Evolutionary conservation across 2,797 vertebrate genomes (phyloP), one percentile per base, ranked within the genome.

Genomic region (Chiroxiphia lanceolata): DNA sequence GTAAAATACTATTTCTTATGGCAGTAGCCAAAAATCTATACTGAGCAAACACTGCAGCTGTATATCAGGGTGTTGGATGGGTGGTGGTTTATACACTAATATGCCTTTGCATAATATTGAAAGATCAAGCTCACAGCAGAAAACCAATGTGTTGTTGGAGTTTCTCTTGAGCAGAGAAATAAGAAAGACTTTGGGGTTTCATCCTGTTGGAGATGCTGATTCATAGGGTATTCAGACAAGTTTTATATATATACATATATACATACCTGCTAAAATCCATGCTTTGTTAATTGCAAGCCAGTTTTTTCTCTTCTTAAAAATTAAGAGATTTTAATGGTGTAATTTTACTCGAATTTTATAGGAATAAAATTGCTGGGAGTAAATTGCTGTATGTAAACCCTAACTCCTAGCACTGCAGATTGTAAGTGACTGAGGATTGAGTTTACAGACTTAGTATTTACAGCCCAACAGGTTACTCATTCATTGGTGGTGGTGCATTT

Each of bases 91-190:
- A 19, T 29, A 45, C 22, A 38, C 50, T 48, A 60, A 42, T 5
- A 9, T 29, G 19, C 13, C 27, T 94, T 80, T 83, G 38, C 3
- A 1, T 34, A 34, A 33, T 64, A 68, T 2, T 75, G 83, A n/a
- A 72, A 79, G 16, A 51, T 59, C 13, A 63, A 60, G 15, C 56
- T 83, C 15, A 61, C 29, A 60, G 53, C 42, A 53, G 48, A 75
- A 92, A 90, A 75, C 23, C 1, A 1, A 0, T 63, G 15, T 0
- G 0, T 40, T 64, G 9, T 17, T 38, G 27, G 21, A 1, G 14
- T 9, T 1, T 29, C 40, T 61, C 42, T 38, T 78, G 15, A 42
- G 27, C 50, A 76, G 48, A 79, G 50, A 64, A 83, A 22, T 45
- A 57, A 70, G 26, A 10, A 61, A 54, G 44, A 47, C 47, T 69